phyloP scores from a whole-genome alignment of 2,797 vertebrate species.

The Cuniculus paca region DNA sequence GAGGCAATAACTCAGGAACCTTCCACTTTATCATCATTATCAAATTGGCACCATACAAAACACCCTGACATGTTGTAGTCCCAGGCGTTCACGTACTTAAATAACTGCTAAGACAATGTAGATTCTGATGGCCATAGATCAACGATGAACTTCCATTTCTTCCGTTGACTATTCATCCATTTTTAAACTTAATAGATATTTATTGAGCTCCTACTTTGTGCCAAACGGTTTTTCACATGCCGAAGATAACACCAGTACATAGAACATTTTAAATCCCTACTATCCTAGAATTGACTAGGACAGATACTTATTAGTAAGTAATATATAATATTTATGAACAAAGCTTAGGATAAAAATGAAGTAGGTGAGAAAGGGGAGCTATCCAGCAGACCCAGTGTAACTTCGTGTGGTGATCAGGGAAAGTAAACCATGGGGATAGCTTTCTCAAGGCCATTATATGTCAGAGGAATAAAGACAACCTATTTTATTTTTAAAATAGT shows the following conservation, averaged over 20 bases:
- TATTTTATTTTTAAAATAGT: not conserved
- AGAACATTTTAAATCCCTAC: not conserved
- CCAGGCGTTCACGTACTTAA: not conserved
- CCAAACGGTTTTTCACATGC: not conserved
- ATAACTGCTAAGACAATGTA: not conserved
- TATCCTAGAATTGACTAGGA: not conserved
- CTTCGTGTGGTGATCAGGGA: accelerated
- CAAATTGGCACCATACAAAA: not conserved
- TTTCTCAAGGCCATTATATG: not conserved
- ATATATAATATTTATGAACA: not conserved
- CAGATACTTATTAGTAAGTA: not conserved
- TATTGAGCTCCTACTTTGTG: not conserved
- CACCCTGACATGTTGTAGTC: not conserved
- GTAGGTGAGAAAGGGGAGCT: not conserved
- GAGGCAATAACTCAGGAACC: not conserved
- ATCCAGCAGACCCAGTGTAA: not conserved
- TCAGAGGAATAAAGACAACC: not conserved
- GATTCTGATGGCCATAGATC: not conserved
- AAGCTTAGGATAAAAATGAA: not conserved
- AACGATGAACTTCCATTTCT: not conserved
- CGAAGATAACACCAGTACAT: not conserved
- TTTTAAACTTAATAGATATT: not conserved
- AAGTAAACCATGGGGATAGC: not conserved
- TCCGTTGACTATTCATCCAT: not conserved
- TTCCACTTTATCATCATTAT: conserved; percentile 55